A percentile compares a stretch with the other conserved stretches of the same genome.
phyloP scores from a whole-genome alignment of 1,140 invertebrate species.

The Conus betulinus region DNA sequence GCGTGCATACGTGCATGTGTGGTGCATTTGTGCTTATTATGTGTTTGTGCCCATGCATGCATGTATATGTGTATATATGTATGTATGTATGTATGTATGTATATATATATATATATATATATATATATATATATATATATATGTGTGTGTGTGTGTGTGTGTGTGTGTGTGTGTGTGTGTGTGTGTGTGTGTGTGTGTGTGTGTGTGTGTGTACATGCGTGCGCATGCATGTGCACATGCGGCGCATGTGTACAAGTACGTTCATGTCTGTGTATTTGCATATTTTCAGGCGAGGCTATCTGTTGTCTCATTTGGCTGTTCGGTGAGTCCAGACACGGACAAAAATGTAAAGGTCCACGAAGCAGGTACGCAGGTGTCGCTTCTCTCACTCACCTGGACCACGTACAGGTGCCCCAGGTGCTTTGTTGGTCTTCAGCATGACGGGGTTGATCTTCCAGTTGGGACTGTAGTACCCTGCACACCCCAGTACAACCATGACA shows the following conservation, averaged over 20 bases:
- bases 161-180: background rate
- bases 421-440: conserved; percentile 53
- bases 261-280: no score
- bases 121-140: no score
- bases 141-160: background rate
- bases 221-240: no score
- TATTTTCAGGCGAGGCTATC: no score
- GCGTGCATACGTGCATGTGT: no score
- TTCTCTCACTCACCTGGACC: conserved; percentile 57
- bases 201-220: no score
- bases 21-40: no score
- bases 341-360: background rate
- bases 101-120: background rate
- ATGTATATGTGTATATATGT: no score
- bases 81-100: background rate
- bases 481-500: background rate
- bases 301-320: background rate
- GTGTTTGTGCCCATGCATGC: no score
- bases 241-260: no score
- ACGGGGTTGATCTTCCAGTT: conserved; percentile 56
- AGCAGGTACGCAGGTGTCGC: background rate
- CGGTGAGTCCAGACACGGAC: background rate
- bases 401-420: conserved; percentile 52
- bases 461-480: conserved; percentile 53
- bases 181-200: background rate